Base-by-base conservation (phyloP, 2,888 invertebrate genomes). In the Creontiades dilutus region DNA sequence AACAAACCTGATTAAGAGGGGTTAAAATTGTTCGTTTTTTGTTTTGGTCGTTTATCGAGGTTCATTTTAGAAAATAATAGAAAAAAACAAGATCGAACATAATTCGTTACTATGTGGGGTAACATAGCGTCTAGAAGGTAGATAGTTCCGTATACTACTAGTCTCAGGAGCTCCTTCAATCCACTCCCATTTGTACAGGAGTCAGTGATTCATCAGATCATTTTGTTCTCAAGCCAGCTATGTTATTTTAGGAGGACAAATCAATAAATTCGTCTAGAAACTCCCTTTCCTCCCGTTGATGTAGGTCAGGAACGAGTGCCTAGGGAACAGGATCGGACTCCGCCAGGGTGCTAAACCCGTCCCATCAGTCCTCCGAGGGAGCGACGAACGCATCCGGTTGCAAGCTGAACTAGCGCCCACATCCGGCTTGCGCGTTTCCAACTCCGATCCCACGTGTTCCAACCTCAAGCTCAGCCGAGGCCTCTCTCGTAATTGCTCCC, bases 281-380 rank as follows among this genome's bases (percentile, higher is more conserved):
- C 37, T n/a, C 57, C 57, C 7, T n/a, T n/a, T 16, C n/a, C n/a
- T n/a, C 16, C 7, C n/a, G 16, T 68, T 68, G 68, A 68, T 68
- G 68, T 68, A 68, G 68, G 68, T 68, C 68, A 68, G 68, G 23
- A 68, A 68, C 68, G 12, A 19, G 12, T 23, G 4, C 68, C 0
- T 23, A 11, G 12, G 57, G 23, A 68, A 68, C 68, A 23, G 68
- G 23, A 5, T 23, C 0, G 68, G 23, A 23, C 68, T 52, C 37
- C 3, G 37, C 37, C 37, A 37, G 7, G 37, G 3, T 2, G 7
- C 5, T 4, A 68, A 68, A 68, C 68, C 68, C 68, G 68, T 68
- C 19, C 68, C 68, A 68, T 68, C 7, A 68, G 37, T 68, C 23
- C n/a, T 11, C 19, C 68, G 68, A 68, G 68, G 68, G 23, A 68